Conservation (phyloP, 2,888 invertebrate genomes). For the Athalia circularis region DNA sequence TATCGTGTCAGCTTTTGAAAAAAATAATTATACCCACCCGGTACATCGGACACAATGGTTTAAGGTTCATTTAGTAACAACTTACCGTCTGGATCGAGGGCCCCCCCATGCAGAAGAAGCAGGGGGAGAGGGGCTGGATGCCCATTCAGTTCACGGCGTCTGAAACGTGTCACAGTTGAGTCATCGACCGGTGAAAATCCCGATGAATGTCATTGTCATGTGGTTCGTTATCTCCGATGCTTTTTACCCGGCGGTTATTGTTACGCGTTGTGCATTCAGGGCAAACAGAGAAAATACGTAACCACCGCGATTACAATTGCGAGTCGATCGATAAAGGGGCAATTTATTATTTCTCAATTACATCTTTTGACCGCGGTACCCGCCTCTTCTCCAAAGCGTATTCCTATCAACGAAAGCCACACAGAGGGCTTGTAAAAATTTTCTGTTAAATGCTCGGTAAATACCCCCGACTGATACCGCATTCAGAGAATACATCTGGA, state of each 20-base stretch:
- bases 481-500: constrained; percentile 18
- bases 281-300: constrained; percentile 11
- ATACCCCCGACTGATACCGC: not conserved
- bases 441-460: constrained; percentile 38
- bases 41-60: too few relatives aligned
- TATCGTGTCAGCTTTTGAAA: too few relatives aligned
- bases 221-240: constrained; percentile 35
- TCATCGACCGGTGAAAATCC: constrained; percentile 27
- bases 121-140: not conserved
- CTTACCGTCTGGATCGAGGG: too few relatives aligned
- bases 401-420: not conserved
- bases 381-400: not conserved
- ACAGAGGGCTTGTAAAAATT: constrained; percentile 25
- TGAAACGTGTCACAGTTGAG: constrained; percentile 27
- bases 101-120: too few relatives aligned
- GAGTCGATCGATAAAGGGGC: constrained; percentile 20
- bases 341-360: constrained; percentile 35
- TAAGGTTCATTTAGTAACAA: too few relatives aligned
- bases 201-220: constrained; percentile 35
- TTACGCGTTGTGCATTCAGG: constrained; percentile 13
- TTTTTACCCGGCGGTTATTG: constrained; percentile 29
- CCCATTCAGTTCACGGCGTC: constrained; percentile 1
- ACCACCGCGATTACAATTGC: constrained; percentile 33
- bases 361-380: constrained; percentile 18
- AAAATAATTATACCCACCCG: too few relatives aligned